Evolutionary conservation across 2,113 vertebrate species (phyloP), one percentile per base, ranked within the genome.

Genomic region (Turdus rufiventris): DNA sequence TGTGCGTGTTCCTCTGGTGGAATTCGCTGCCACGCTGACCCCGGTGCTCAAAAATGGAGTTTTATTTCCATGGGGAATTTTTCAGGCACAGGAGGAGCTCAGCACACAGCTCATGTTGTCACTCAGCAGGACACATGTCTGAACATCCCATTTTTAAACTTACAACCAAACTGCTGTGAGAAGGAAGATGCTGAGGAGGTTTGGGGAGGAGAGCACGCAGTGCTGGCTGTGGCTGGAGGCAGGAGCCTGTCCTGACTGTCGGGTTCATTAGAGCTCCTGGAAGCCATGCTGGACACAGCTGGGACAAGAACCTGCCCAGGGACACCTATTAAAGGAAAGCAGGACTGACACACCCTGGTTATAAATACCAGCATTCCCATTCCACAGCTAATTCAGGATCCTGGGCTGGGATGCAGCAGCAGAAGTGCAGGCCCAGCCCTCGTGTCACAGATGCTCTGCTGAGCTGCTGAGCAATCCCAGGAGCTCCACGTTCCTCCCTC

Each of bases 311-410:
- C 89, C 81, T 96, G 93, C 93, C 93, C 93, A 68, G 38, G 4
- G 87, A 67, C 87, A 93, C 74, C 84, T 89, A 51, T 79, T 62
- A 76, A 85, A 83, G 83, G 91, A 33, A 89, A 70, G 89, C 89
- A 96, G 81, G 40, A 70, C 45, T 0, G 28, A 10, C 87, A 88
- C 74, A 0, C 85, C 95, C 93, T 62, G 70, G 43, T 58, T 91
- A 85, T 74, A 93, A 94, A 92, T 82, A 87, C 70, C 88, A 45
- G 4, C 47, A 4, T 47, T 73, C 58, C 73, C 84, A 65, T 93
- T 66, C 89, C 95, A n/a, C 4, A n/a, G 65, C 94, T 94, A 84
- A 88, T 78, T 75, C 0, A 5, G 48, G 80, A 73, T 78, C 68
- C 40, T 6, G 70, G 91, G 34, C 85, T 38, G 62, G 78, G 93